Evolutionary conservation across 2,888 invertebrate genomes (phyloP).

Genomic region (Spisula solida): DNA sequence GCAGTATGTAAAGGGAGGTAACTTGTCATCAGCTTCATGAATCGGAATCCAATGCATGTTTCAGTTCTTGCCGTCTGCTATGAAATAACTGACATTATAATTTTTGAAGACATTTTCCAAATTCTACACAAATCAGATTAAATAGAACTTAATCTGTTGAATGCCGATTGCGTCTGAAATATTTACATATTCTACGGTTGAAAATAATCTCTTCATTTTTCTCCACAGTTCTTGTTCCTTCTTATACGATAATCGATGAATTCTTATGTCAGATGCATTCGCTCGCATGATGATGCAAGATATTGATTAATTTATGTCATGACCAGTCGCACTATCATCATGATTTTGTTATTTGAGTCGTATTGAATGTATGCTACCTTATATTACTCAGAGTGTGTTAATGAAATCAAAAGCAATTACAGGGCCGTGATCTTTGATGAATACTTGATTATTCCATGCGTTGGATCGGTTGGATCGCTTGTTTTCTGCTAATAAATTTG

Average conservation of each 20-base stretch:
- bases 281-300: conserved; percentile 20
- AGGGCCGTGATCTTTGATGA: neutral
- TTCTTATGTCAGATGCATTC: neutral
- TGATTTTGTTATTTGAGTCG: conserved; percentile 7
- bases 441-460: neutral
- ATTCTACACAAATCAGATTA: neutral
- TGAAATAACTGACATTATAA: neutral
- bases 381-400: neutral
- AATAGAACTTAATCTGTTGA: neutral
- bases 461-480: neutral
- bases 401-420: conserved; percentile 17
- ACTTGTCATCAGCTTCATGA: neutral
- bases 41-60: neutral
- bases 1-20: conserved; percentile 2
- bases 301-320: neutral
- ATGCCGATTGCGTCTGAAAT: neutral
- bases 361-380: neutral
- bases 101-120: conserved; percentile 1
- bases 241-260: neutral
- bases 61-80: neutral
- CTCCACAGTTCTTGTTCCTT: neutral
- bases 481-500: conserved; percentile 22
- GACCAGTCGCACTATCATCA: neutral
- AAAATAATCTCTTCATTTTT: neutral
- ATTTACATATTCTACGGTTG: neutral